Evolutionary conservation across 2,113 vertebrate genomes (phyloP).

Genomic region (Carassius auratus): DNA sequence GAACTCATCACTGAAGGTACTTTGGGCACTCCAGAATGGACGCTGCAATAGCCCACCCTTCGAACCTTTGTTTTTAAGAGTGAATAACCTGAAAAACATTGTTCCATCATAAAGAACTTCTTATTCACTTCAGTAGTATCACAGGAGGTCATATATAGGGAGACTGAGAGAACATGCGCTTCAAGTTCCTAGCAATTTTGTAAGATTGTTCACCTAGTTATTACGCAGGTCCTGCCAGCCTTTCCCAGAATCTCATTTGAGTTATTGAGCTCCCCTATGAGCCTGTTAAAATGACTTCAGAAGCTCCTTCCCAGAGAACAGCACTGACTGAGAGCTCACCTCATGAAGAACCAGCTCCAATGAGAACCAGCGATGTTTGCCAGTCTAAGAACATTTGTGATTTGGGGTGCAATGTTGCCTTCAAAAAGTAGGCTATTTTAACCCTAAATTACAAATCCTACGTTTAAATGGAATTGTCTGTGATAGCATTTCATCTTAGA

Average conservation of each 20-base stretch:
- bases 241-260: conserved; percentile 24
- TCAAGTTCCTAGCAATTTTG: conserved; percentile 17
- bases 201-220: conserved; percentile 33
- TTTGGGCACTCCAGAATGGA: no score
- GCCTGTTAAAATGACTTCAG: conserved; percentile 21
- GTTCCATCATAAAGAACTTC: no score
- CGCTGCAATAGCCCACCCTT: no score
- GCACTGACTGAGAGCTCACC: not conserved
- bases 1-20: no score
- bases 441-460: not conserved
- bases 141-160: not conserved
- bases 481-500: not conserved
- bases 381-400: not conserved
- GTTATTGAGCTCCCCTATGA: conserved; percentile 11
- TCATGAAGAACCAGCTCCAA: not conserved
- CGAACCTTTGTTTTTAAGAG: no score
- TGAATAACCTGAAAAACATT: no score
- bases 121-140: not conserved
- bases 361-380: not conserved
- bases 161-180: conserved; percentile 8
- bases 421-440: no score
- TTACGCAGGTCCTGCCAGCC: not conserved
- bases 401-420: not conserved
- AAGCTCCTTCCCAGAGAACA: conserved; percentile 45
- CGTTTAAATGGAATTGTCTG: not conserved